phyloP scores from a whole-genome alignment of 2,797 vertebrate species.

The Premnoplex brunnescens region DNA sequence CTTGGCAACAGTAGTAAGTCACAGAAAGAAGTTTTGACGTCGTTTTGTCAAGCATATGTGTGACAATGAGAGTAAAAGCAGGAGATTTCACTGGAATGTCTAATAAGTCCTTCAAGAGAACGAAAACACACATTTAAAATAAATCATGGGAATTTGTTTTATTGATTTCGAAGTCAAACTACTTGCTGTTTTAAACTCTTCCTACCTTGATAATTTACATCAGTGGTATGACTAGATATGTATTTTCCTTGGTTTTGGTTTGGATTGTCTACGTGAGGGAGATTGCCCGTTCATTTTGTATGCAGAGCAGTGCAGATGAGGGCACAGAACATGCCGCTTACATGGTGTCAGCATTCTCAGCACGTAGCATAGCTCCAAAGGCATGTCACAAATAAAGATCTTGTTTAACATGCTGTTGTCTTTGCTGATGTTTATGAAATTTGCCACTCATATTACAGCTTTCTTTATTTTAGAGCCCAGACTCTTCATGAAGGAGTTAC shows the following conservation, averaged over 20 bases:
- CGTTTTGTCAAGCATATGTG: neutral
- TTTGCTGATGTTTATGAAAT: conserved; percentile 48
- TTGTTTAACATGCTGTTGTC: conserved; percentile 1
- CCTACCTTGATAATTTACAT: neutral
- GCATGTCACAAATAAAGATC: conserved; percentile 38
- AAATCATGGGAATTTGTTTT: neutral
- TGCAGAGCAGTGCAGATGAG: neutral
- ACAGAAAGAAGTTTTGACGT: neutral
- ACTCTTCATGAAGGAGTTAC: neutral
- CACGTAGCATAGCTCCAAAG: conserved; percentile 3
- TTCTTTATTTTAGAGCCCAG: neutral
- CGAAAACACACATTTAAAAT: neutral
- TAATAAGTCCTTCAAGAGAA: neutral
- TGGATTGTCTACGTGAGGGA: neutral
- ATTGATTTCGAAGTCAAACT: neutral
- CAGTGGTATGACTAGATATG: neutral
- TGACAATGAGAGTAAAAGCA: neutral
- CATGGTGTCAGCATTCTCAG: conserved; percentile 42
- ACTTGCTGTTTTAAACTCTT: neutral
- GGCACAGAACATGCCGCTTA: neutral
- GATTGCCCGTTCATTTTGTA: neutral
- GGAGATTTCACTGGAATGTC: neutral
- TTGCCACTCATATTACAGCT: neutral
- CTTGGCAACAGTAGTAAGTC: neutral
- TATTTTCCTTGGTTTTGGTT: neutral